Base-by-base conservation (phyloP, 1,140 invertebrate genomes). In the Zeugodacus cucurbitae region DNA sequence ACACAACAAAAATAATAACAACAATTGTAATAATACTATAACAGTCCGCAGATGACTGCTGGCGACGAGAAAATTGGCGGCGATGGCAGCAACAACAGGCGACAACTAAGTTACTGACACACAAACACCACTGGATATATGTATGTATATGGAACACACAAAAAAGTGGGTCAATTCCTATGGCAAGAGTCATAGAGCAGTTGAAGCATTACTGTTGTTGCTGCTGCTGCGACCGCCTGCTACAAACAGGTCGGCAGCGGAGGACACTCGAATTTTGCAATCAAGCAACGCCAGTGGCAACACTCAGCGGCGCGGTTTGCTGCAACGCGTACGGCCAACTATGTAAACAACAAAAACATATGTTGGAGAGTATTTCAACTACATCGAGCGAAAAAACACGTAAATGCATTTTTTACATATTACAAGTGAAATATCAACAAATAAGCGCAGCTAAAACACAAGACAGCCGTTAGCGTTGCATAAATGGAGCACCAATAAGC, bases 241-340 rank as follows among this genome's bases (percentile, higher is more conserved):
- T 37, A 22, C 70, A 82, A 82, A 82, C 74, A 82, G 74, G 74
- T 82, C 74, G 74, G 22, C 58, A 20, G 58, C 37, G 74, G 41
- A 82, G 74, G n/a, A 82, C 74, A 82, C 41, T 82, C 74, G 74
- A 82, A 74, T 26, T 82, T 82, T 48, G 74, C n/a, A 82, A 82
- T 82, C 74, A 82, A 48, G n/a, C 74, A 82, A 82, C 74, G 74
- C 37, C 41, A 82, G 41, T 82, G 41, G 74, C 74, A 82, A 41
- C 74, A 48, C 74, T 48, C 74, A 82, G 3, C n/a, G 41, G 11
- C 8, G 74, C 48, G 74, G 74, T 22, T 37, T 26, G 34, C 37
- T 29, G 29, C 74, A 82, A 82, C 20, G 74, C 44, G 32, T 4
- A 34, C 29, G 26, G 32, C 11, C 32, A 70, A 70, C 64, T 17